Percentiles rank a stretch among this genome's conserved stretches.
Evolutionary conservation across 2,797 vertebrate species (phyloP).

Genomic region (Falco concolor): DNA sequence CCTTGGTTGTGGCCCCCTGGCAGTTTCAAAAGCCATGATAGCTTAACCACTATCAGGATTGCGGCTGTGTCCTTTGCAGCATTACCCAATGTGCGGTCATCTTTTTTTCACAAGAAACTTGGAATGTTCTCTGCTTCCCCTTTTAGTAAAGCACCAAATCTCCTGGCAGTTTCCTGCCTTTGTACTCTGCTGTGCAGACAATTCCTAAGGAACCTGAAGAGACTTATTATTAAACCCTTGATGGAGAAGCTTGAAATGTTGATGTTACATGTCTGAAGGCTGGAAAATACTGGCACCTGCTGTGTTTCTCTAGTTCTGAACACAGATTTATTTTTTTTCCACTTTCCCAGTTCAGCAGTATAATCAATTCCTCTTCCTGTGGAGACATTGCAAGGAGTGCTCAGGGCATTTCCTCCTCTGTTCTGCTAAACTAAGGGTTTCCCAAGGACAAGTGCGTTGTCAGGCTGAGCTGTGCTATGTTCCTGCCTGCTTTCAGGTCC

Average conservation of each 20-base stretch:
- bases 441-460: neutral
- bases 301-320: neutral
- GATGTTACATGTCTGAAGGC: neutral
- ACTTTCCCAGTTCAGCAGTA: neutral
- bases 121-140: neutral
- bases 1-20: neutral
- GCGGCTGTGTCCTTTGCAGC: rapidly evolving
- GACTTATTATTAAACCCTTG: neutral
- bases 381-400: neutral
- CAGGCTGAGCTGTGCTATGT: neutral
- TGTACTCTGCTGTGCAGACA: neutral
- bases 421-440: neutral
- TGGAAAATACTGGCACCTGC: slow-evolving; percentile 1
- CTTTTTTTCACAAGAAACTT: neutral
- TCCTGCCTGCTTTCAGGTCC: neutral
- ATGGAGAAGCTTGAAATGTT: neutral
- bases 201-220: neutral
- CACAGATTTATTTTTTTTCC: neutral
- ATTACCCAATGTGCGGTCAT: rapidly evolving
- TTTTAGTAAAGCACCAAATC: neutral
- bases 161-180: neutral
- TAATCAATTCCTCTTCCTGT: neutral
- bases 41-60: neutral
- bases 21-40: neutral
- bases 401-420: slow-evolving; percentile 1